Conservation (phyloP, 2,113 vertebrate species). For the Chaetorhynchus papuensis region DNA sequence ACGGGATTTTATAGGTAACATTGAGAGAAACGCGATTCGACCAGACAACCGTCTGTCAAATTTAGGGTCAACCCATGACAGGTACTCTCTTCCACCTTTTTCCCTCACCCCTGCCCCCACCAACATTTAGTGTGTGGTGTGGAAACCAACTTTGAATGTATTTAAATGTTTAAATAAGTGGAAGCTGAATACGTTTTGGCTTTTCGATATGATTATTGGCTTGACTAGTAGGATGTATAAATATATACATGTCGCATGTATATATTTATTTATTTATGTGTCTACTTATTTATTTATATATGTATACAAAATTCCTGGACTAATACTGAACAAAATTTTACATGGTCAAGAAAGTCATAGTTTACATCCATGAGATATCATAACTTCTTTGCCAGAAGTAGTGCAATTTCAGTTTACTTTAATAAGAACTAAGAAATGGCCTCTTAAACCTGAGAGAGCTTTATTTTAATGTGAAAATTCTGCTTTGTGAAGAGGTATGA, state of each 20-base stretch:
- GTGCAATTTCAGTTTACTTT: neutral
- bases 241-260: too few relatives aligned
- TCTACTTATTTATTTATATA: neutral
- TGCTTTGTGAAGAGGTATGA: neutral
- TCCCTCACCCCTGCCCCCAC: fast-evolving
- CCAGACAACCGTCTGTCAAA: too few relatives aligned
- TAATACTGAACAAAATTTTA: neutral
- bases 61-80: too few relatives aligned
- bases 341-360: neutral
- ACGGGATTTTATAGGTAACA: too few relatives aligned
- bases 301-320: neutral
- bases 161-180: neutral
- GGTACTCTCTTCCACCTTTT: neutral
- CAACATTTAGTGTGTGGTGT: neutral
- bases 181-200: fast-evolving
- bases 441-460: neutral
- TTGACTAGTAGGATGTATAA: too few relatives aligned
- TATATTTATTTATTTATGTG: too few relatives aligned
- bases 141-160: neutral
- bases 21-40: too few relatives aligned
- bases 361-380: neutral
- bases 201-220: neutral
- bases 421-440: neutral
- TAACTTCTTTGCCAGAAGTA: neutral
- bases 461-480: neutral